Percentiles rank a stretch among this genome's conserved stretches.
Evolutionary conservation across 2,888 invertebrate species (phyloP).

Genomic region (Linnaemya vulpina): DNA sequence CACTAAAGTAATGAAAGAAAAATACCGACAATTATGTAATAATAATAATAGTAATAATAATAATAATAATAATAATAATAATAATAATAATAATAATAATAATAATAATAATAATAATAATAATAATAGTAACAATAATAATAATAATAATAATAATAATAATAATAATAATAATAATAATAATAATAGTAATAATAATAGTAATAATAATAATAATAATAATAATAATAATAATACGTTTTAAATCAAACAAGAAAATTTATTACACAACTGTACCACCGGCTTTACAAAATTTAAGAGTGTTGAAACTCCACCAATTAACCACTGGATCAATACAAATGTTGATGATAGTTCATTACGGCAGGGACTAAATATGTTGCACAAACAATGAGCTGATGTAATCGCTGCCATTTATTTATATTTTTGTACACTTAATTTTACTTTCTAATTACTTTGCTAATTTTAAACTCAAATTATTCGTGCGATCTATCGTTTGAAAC

Average conservation of each 20-base stretch:
- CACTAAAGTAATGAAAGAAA: conserved; percentile 72
- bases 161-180: no score
- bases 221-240: no score
- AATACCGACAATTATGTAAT: not conserved
- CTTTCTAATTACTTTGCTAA: not conserved
- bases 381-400: conserved; percentile 77
- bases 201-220: no score
- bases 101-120: no score
- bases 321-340: conserved; percentile 79
- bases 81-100: no score
- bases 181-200: no score
- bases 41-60: no score
- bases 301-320: conserved; percentile 78
- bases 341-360: conserved; percentile 79
- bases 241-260: not conserved
- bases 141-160: no score
- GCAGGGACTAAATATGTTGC: conserved; percentile 80
- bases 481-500: no score
- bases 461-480: no score
- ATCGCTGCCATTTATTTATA: conserved; percentile 72
- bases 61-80: no score
- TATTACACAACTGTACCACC: conserved; percentile 77
- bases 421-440: not conserved
- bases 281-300: conserved; percentile 78
- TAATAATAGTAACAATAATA: no score